Base-by-base conservation (phyloP, 2,113 vertebrate genomes). In the Clarias macrocephalus region DNA sequence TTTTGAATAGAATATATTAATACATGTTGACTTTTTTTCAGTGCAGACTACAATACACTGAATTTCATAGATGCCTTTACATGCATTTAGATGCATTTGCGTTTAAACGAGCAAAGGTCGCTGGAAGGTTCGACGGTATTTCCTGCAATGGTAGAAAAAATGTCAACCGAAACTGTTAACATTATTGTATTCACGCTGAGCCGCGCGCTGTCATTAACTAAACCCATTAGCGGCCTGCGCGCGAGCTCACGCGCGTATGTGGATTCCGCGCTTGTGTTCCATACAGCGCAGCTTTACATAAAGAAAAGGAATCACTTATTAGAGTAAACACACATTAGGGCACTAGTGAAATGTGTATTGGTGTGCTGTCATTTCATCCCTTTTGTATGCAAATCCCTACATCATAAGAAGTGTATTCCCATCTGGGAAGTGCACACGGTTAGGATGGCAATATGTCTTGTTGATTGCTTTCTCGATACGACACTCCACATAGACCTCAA, bases 121-220 rank as follows among this genome's bases (percentile, higher is more conserved):
- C 63, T 68, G 11, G 16, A 85, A 54, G 7, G 23, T 25, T 72
- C 8, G 37, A 82, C 63, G 59, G 62, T 84, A 75, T 85, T 85
- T 87, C 33, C 42, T 83, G 79, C 66, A 83, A 82, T 87, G 9
- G 59, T 80, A 83, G 48, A 48, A 48, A 83, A 87, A 70, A 42
- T 81, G 79, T 89, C 88, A 89, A 90, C 57, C 92, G 94, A 95
- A 94, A 95, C 94, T 86, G 94, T 93, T 86, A 92, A 91, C 92
- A 88, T 96, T 95, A 93, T 95, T 95, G 92, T 95, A 93, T 93
- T 94, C 95, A 93, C 91, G 94, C 95, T 95, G 95, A 76, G 94
- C 86, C 88, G 79, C 92, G 92, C 91, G 90, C 91, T 83, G 85
- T 93, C 93, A 94, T 93, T 94, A 93, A 94, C 94, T 94, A 89